Conservation (phyloP, 2,113 vertebrate genomes). For the Oceanodroma tethys region DNA sequence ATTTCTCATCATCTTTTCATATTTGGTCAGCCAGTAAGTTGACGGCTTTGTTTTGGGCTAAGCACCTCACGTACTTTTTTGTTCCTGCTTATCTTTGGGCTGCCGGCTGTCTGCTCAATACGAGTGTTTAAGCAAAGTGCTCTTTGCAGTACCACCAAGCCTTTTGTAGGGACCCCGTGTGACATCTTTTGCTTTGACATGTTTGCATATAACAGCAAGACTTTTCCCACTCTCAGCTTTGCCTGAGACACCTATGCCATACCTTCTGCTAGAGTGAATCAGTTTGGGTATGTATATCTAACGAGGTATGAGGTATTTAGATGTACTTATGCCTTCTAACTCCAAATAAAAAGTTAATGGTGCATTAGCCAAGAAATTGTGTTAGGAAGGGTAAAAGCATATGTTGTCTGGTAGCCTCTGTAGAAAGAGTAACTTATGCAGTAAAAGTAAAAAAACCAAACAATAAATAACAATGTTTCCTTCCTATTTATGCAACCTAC, state of each 20-base stretch:
- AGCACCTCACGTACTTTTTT: background rate
- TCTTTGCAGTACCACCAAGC: background rate
- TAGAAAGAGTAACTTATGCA: background rate
- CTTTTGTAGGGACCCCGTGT: fast-evolving
- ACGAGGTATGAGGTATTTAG: background rate
- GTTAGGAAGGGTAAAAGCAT: background rate
- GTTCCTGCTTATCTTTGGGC: background rate
- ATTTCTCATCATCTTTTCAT: background rate
- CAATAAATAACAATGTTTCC: background rate
- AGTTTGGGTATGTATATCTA: background rate
- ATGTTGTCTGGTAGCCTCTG: background rate
- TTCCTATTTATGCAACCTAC: background rate
- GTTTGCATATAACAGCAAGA: background rate
- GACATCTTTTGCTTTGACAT: background rate
- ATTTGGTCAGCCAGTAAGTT: background rate
- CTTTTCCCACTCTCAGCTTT: background rate
- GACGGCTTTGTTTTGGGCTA: background rate
- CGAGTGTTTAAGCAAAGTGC: background rate
- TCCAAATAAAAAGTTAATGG: background rate
- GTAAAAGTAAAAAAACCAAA: background rate
- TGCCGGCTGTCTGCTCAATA: background rate
- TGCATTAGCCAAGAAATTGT: background rate
- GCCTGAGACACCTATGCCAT: background rate
- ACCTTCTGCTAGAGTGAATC: background rate
- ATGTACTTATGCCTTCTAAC: background rate